Base-by-base conservation (phyloP, 2,113 vertebrate species). In the Athene noctua region DNA sequence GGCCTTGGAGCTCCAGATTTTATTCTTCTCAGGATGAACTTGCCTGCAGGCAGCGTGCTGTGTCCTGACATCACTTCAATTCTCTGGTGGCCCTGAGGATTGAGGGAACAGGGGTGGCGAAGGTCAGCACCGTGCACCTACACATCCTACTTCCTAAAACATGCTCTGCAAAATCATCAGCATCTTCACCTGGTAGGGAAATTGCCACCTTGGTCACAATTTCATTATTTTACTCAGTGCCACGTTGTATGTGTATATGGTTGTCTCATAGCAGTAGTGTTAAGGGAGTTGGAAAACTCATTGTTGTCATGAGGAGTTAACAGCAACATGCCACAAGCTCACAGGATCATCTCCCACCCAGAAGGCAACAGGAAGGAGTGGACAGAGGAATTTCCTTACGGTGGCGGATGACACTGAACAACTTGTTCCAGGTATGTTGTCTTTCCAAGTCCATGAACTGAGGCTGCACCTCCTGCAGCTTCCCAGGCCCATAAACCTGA, bases 321-420 rank as follows among this genome's bases (percentile, higher is more conserved):
- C 54, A 91, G 67, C 68, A 83, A 16, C 80, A 74, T 70, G 68
- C 80, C 86, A 59, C 51, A 5, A 14, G 59, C 72, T 87, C 80
- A 15, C 32, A 81, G 65, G 70, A 82, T 51, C 40, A 7, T 58
- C 68, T 90, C 57, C 70, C 70, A n/a, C 70, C 47, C 90, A 79
- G 61, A 51, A 94, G 65, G 70, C 70, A 81, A 14, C 84, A 90
- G 95, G 73, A 95, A 93, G 65, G 81, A 91, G 81, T 71, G 70
- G 90, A 92, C 81, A 92, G 94, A 85, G 52, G 78, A 81, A 92
- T 92, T 74, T 79, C 65, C 87, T 38, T 49, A 71, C 0, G 0
- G 7, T 65, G 73, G 81, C 0, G 0, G 65, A 42, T 5, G 12
- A 77, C 77, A 62, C 65, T 15, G 77, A 78, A 89, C 71, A 66